Evolutionary conservation across 2,113 vertebrate genomes (phyloP).

Genomic region (Pithys albifrons): DNA sequence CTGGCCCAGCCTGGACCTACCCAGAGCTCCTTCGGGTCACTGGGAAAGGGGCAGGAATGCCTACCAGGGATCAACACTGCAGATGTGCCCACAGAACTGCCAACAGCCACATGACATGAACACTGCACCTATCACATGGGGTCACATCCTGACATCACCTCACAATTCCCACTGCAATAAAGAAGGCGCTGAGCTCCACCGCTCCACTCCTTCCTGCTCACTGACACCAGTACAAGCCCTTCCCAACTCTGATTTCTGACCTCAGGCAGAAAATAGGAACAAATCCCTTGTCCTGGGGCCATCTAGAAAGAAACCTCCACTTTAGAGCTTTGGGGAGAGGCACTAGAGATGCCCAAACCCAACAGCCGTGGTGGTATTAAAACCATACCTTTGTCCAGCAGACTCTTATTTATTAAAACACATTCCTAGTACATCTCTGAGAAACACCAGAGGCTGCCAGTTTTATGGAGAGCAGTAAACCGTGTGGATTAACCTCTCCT

Average conservation of each 20-base stretch:
- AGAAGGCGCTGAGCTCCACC: background rate
- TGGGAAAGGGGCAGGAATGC: background rate
- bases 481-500: background rate
- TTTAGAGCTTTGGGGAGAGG: background rate
- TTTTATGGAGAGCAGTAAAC: background rate
- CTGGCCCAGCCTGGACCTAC: background rate
- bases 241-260: fast-evolving
- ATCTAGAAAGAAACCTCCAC: background rate
- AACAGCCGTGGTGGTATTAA: fast-evolving
- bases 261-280: fast-evolving
- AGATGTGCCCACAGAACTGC: background rate
- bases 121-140: fast-evolving
- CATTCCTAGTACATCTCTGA: background rate
- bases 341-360: background rate
- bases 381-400: background rate
- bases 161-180: background rate
- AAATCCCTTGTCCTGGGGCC: background rate
- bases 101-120: background rate
- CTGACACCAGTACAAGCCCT: background rate
- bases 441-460: background rate
- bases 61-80: background rate
- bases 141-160: background rate
- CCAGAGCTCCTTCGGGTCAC: background rate
- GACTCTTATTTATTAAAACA: background rate
- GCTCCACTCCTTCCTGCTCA: background rate